Conservation (phyloP, 2,888 invertebrate genomes). For the Brachyptera risi region DNA sequence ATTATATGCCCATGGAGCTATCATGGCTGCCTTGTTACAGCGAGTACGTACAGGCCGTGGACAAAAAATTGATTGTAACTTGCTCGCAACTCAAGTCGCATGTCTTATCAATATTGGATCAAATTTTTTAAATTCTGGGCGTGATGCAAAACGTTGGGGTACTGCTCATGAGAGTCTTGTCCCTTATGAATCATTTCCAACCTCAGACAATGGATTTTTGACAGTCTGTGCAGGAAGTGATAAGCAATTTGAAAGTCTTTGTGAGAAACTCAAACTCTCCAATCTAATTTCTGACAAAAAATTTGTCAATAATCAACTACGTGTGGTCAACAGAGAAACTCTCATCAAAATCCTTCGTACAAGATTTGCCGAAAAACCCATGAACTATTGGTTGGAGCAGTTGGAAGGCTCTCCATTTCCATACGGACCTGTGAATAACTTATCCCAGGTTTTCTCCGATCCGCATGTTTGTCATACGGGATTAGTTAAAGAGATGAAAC, state of each 20-base stretch:
- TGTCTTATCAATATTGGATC: conserved; percentile 84
- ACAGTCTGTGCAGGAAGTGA: conserved; percentile 88
- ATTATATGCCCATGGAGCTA: conserved; percentile 90
- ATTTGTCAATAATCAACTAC: conserved; percentile 65
- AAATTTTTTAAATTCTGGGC: conserved; percentile 82
- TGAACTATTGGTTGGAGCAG: conserved; percentile 66
- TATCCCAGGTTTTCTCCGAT: conserved; percentile 71
- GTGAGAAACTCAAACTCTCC: conserved; percentile 56
- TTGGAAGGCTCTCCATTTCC: conserved; percentile 78
- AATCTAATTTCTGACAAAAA: conserved; percentile 59
- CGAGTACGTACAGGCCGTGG: conserved; percentile 73
- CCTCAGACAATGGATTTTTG: conserved; percentile 70
- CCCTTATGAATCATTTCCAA: conserved; percentile 87
- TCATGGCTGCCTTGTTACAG: conserved; percentile 83
- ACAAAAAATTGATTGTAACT: conserved; percentile 89
- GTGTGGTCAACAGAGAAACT: conserved; percentile 72
- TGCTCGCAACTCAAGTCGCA: conserved; percentile 89
- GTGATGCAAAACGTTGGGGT: conserved; percentile 78
- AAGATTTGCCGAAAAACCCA: conserved; percentile 60
- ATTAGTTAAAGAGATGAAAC: conserved; percentile 67
- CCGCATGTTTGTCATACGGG: conserved; percentile 72
- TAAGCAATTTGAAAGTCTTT: conserved; percentile 70
- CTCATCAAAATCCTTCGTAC: conserved; percentile 60
- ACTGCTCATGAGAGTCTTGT: conserved; percentile 93
- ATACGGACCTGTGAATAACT: conserved; percentile 82